These are phyloP conservation scores for Anodontia alba DNA, from an alignment of 2,888 invertebrate species.

Conservation along the genomic window DNA sequence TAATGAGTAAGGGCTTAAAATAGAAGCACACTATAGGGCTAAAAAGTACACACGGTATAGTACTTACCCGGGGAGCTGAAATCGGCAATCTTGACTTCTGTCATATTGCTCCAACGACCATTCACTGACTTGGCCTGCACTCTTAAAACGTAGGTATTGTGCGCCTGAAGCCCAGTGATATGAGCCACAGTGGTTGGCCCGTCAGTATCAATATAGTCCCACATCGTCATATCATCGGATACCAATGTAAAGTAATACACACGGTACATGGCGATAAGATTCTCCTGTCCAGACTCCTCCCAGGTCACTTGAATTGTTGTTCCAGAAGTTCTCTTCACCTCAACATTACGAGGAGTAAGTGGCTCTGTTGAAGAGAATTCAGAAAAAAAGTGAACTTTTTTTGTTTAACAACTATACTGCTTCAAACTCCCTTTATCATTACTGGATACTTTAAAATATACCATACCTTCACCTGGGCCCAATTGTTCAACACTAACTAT, in stretches of 20 bases:
- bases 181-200: constrained; percentile 80
- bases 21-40: too few relatives aligned
- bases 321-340: constrained; percentile 97
- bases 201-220: constrained; percentile 78
- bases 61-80: constrained; percentile 31
- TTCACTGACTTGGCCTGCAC: constrained; percentile 80
- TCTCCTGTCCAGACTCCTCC: constrained; percentile 86
- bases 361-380: constrained; percentile 89
- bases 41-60: neutral
- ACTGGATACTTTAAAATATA: too few relatives aligned
- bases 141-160: constrained; percentile 79
- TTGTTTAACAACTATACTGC: too few relatives aligned
- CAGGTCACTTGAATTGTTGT: constrained; percentile 92
- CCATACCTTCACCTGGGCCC: too few relatives aligned
- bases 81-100: constrained; percentile 67
- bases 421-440: too few relatives aligned
- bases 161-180: constrained; percentile 75
- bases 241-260: constrained; percentile 81
- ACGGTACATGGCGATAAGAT: constrained; percentile 81
- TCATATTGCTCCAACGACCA: constrained; percentile 81
- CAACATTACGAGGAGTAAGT: constrained; percentile 95
- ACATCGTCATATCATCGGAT: constrained; percentile 76
- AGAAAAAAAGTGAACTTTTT: neutral
- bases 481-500: too few relatives aligned
- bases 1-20: too few relatives aligned